Percentiles rank a stretch among this genome's conserved stretches.
phyloP scores from a whole-genome alignment of 2,888 invertebrate genomes.

The Hypselothyrea guttata region DNA sequence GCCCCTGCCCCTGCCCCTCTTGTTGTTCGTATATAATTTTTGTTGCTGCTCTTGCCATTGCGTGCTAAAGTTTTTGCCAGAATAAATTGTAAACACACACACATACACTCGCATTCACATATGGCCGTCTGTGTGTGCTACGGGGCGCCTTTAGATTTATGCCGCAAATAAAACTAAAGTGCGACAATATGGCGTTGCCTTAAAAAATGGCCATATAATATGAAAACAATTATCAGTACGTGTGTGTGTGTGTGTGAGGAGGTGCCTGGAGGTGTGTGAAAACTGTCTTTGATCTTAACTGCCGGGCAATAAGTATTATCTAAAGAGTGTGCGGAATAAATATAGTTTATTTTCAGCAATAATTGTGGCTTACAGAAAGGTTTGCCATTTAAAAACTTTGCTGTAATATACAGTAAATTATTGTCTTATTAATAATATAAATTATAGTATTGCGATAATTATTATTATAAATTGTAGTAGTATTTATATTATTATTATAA shows the following conservation, averaged over 20 bases:
- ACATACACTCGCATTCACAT: conserved; percentile 27
- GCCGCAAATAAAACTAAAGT: conserved; percentile 77
- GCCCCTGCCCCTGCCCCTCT: conserved; percentile 5
- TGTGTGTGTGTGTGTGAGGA: conserved; percentile 6
- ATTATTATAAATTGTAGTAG: no score
- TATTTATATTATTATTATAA: no score
- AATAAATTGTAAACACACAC: conserved; percentile 72
- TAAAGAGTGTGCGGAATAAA: no score
- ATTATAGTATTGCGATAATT: no score
- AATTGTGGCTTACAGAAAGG: no score
- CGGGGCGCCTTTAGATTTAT: conserved; percentile 62
- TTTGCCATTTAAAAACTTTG: no score
- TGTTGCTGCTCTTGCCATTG: conserved; percentile 50
- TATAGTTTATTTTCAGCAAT: no score
- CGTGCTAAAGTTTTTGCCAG: conserved; percentile 64
- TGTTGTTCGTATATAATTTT: conserved; percentile 51
- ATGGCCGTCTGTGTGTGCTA: conserved; percentile 28
- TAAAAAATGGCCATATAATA: conserved; percentile 64
- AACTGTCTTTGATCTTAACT: conserved; percentile 39
- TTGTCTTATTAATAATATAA: no score
- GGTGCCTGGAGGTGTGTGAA: conserved; percentile 40
- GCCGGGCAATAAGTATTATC: conserved; percentile 9
- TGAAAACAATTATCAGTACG: conserved; percentile 69
- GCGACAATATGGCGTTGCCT: conserved; percentile 75
- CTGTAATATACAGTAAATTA: no score